Percentiles rank a stretch among this genome's conserved stretches.
Conservation (phyloP, 2,113 vertebrate species). For the Psettodes erumei region DNA sequence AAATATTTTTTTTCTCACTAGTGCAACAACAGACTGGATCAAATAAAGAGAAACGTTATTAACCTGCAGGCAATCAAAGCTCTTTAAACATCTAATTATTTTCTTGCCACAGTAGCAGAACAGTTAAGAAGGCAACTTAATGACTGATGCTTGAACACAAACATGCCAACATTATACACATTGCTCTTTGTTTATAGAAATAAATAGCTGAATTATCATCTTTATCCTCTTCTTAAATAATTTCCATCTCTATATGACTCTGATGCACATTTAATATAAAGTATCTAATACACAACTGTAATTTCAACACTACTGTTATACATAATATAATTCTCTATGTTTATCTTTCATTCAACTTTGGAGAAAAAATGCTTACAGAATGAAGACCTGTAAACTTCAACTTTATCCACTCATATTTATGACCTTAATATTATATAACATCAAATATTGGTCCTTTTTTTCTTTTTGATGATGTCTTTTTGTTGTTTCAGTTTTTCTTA, state of each 20-base stretch:
- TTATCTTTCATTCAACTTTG: constrained; percentile 73
- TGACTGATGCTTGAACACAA: constrained; percentile 85
- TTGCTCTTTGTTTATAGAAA: constrained; percentile 85
- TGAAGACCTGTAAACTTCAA: constrained; percentile 67
- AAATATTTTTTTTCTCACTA: constrained; percentile 75
- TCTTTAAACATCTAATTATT: constrained; percentile 79
- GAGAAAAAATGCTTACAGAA: constrained; percentile 70
- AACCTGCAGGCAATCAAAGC: constrained; percentile 84
- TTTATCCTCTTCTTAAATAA: constrained; percentile 85
- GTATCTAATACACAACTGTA: constrained; percentile 84
- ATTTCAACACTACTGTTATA: constrained; percentile 82
- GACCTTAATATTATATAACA: constrained; percentile 70
- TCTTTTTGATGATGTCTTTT: background rate
- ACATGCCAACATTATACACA: constrained; percentile 87
- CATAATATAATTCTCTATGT: constrained; percentile 79
- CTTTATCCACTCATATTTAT: constrained; percentile 58
- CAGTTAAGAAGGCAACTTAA: constrained; percentile 85
- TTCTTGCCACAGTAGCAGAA: constrained; percentile 82
- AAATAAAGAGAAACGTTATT: constrained; percentile 73
- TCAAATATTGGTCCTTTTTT: constrained; percentile 63
- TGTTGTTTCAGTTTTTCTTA: constrained; percentile 34
- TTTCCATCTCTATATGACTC: constrained; percentile 85
- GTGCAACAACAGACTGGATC: constrained; percentile 81
- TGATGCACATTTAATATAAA: constrained; percentile 87
- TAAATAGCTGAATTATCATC: constrained; percentile 85